Evolutionary conservation across 1,140 invertebrate genomes (phyloP).

Genomic region (Apis cerana): DNA sequence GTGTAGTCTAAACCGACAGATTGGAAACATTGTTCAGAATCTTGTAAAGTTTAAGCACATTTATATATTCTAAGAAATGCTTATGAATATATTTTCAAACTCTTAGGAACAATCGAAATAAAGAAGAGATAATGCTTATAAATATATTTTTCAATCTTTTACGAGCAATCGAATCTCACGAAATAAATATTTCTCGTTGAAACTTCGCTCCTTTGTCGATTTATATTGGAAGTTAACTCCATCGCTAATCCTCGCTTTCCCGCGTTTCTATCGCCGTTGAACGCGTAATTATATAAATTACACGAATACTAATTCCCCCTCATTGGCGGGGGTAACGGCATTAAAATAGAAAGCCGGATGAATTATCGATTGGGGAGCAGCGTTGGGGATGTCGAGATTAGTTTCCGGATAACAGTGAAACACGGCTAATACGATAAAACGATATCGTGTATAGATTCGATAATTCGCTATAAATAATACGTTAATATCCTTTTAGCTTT

Average conservation of each 20-base stretch:
- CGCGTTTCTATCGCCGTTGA: not conserved
- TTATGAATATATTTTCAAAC: too few species aligned
- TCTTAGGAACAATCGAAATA: too few species aligned
- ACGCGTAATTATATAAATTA: conserved; percentile 37
- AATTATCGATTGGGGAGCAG: conserved; percentile 9
- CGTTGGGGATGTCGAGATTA: not conserved
- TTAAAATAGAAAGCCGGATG: conserved; percentile 24
- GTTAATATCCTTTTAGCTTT: not conserved
- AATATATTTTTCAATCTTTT: too few species aligned
- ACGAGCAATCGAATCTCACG: too few species aligned
- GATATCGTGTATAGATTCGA: not conserved
- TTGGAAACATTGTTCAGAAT: too few species aligned
- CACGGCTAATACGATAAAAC: not conserved
- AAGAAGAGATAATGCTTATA: too few species aligned
- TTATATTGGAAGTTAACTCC: too few species aligned
- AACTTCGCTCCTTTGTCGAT: too few species aligned
- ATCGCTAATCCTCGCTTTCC: not conserved
- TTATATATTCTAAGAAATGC: too few species aligned
- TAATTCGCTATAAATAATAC: conserved; percentile 26
- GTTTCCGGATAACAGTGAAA: conserved; percentile 2
- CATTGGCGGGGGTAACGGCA: not conserved
- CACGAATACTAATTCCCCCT: conserved; percentile 15
- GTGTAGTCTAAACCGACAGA: too few species aligned
- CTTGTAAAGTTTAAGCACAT: too few species aligned
- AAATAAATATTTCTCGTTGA: too few species aligned